Base-by-base conservation (phyloP, 2,888 invertebrate genomes). In the Auanema freiburgensis region DNA sequence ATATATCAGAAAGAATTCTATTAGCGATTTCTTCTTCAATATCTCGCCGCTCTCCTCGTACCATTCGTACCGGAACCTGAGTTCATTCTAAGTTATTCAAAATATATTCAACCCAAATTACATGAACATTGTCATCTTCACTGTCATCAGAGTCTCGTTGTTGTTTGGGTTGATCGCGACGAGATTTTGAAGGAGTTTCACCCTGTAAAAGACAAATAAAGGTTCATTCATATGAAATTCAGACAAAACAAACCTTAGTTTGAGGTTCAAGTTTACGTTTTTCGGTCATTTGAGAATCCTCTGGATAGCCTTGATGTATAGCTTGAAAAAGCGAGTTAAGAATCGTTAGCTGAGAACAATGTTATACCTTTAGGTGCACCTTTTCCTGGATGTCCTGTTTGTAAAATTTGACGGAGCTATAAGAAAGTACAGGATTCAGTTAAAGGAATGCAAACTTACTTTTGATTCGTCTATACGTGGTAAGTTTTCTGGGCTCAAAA, bases 11-110 rank as follows among this genome's bases (percentile, higher is more conserved):
- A 25, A 83, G 69, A n/a, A 83, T 80, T 21, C 83, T 65, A 61
- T 81, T 83, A 10, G 84, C 83, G 25, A 83, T 76, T 57, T 83
- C 83, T 49, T 83, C 81, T 59, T 83, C 81, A 55, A 83, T 83
- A 50, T 78, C 72, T 41, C 83, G 68, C 14, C 73, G 62, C 59
- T 81, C 81, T 21, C 81, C 81, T 8, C 80, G 69, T 41, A 81
- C 76, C 73, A 81, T 74, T 55, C 79, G 59, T n/a, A 80, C 59
- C 24, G 81, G 82, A 8, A 74, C 63, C 63, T 74, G 52, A 23
- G 59, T 11, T 18, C 44, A 40, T 6, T 41, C 54, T 4, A 5
- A n/a, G n/a, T n/a, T n/a, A n/a, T n/a, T n/a, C n/a, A n/a, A n/a
- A n/a, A n/a, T 52, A 24, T 21, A 16, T 16, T 52, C 24, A 52